Conservation (phyloP, 2,797 vertebrate species). For the Clarias platycephalus region DNA sequence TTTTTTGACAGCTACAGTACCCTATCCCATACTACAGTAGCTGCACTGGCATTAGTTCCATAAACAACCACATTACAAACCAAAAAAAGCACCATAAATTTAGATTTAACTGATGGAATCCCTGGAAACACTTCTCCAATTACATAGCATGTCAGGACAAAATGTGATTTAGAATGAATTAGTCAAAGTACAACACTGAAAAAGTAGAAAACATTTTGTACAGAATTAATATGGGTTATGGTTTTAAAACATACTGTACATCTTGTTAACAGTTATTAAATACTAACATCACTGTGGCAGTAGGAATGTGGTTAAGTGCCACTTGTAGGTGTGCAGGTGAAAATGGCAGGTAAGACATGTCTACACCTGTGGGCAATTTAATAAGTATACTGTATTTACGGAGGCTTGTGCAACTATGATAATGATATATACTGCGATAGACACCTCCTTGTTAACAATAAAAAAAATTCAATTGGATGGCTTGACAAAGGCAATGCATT, state of each 20-base stretch:
- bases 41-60: neutral
- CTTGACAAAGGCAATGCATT: no score
- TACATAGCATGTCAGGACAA: neutral
- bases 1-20: no score
- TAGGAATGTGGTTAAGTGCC: no score
- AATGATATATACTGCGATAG: no score
- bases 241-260: neutral
- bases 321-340: no score
- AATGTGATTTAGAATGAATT: neutral
- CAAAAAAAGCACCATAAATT: no score
- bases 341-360: no score
- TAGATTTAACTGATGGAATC: neutral
- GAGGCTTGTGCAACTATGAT: no score
- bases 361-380: no score
- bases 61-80: neutral
- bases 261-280: neutral
- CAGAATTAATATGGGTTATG: neutral
- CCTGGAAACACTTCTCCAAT: neutral
- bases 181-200: neutral
- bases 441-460: no score
- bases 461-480: no score
- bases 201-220: neutral
- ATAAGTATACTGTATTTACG: no score
- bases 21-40: neutral
- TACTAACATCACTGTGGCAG: neutral